Evolutionary conservation across 2,797 vertebrate species (phyloP).

Genomic region (Strix occidentalis): DNA sequence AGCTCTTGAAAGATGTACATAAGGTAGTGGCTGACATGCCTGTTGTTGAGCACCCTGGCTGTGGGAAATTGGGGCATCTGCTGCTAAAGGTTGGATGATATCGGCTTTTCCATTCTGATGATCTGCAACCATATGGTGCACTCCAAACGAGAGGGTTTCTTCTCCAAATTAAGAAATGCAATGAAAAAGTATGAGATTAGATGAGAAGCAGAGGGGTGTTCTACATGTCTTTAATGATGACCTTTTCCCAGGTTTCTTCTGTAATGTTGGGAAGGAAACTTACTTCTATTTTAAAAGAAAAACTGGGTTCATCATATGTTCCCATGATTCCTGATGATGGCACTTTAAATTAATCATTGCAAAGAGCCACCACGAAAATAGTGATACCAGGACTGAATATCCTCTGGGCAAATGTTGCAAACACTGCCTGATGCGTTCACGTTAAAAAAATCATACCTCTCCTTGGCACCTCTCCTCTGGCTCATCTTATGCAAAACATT

Average conservation of each 20-base stretch:
- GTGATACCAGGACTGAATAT: not conserved
- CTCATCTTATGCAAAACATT: not conserved
- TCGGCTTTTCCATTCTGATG: not conserved
- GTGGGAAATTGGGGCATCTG: not conserved
- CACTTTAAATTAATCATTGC: constrained; percentile 49
- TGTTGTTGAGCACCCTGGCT: not conserved
- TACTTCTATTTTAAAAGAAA: constrained; percentile 49
- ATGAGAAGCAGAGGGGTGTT: not conserved
- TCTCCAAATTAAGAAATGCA: not conserved
- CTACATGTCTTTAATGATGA: constrained; percentile 26
- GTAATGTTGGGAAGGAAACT: not conserved
- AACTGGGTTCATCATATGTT: constrained; percentile 12
- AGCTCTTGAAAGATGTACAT: accelerated
- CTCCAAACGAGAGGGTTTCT: not conserved
- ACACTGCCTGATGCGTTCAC: not conserved
- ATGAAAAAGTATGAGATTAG: not conserved
- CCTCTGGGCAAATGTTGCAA: constrained; percentile 43
- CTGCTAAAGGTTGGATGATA: not conserved
- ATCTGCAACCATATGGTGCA: constrained; percentile 13
- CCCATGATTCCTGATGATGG: constrained; percentile 33
- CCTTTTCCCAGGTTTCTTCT: constrained; percentile 3
- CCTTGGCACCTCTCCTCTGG: not conserved
- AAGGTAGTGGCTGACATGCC: not conserved
- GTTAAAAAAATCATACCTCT: not conserved
- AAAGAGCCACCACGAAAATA: constrained; percentile 17